phyloP scores from a whole-genome alignment of 1,140 invertebrate species.

The Gonatopus flavifemur region DNA sequence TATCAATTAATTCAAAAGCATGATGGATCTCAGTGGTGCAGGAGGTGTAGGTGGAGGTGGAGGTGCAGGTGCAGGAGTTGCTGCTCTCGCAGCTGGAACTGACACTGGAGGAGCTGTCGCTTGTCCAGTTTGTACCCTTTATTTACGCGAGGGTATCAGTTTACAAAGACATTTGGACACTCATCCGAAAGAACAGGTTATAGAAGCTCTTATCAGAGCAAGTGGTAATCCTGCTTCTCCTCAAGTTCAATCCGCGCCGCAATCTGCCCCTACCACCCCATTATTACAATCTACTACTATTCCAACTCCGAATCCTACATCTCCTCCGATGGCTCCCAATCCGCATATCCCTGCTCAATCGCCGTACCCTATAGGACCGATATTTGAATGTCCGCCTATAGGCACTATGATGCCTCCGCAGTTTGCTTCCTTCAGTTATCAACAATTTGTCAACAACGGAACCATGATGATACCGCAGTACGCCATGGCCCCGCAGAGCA shows the following conservation, averaged over 20 bases:
- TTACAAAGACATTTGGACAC: slow-evolving; percentile 77
- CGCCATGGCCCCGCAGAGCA: slow-evolving; percentile 58
- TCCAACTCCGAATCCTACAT: slow-evolving; percentile 17
- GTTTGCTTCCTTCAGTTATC: slow-evolving; percentile 61
- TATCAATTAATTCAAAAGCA: too few species aligned
- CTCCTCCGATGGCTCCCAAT: slow-evolving; percentile 26
- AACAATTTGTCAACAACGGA: slow-evolving; percentile 62
- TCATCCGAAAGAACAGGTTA: slow-evolving; percentile 84
- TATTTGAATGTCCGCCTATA: slow-evolving; percentile 53
- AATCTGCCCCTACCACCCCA: background rate
- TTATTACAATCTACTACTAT: slow-evolving; percentile 10
- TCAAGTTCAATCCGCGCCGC: slow-evolving; percentile 2
- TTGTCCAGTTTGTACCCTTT: slow-evolving; percentile 82
- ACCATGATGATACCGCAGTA: slow-evolving; percentile 61
- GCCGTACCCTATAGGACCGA: slow-evolving; percentile 46
- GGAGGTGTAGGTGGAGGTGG: slow-evolving; percentile 13
- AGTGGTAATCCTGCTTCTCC: slow-evolving; percentile 24
- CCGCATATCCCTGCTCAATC: slow-evolving; percentile 37
- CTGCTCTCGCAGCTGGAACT: too few species aligned
- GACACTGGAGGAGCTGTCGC: slow-evolving; percentile 43
- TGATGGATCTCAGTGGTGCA: slow-evolving; percentile 30
- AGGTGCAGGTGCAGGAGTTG: slow-evolving; percentile 4
- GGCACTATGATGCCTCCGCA: slow-evolving; percentile 53
- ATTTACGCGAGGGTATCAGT: slow-evolving; percentile 77
- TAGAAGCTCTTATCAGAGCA: slow-evolving; percentile 71